Base-by-base conservation (phyloP, 2,797 vertebrate genomes). In the Hirundo rustica region DNA sequence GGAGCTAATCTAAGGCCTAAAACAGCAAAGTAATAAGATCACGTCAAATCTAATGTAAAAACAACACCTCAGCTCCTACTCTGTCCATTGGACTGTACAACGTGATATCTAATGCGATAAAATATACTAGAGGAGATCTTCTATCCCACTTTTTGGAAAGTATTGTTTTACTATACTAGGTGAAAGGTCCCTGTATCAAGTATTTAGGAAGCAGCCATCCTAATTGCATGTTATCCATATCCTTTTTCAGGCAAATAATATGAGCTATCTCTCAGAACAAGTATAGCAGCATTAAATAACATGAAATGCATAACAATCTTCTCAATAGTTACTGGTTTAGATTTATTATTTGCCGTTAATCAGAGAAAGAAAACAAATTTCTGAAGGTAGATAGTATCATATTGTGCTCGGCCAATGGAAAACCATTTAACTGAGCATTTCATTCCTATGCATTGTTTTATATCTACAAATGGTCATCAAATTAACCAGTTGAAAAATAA, bases 21-120 rank as follows among this genome's bases (percentile, higher is more conserved):
- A 75, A 19, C 4, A 29, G 11, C n/a, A 45, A 71, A 72, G 27
- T 7, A 78, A 65, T 21, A 44, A 40, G 1, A 2, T 25, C 25
- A 72, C 0, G 1, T 18, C 30, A 86, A 71, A 94, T 54, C 36
- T 62, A 53, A 66, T 3, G 15, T 26, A 30, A 36, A 79, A 83
- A 47, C 16, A 15, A 16, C 4, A 11, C 10, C 73, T 55, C 30
- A 58, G 14, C 15, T 87, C 61, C 38, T 61, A 6, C 19, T 53
- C 62, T 75, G 38, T 40, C 34, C 55, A 21, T 19, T 42, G 26
- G 26, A 67, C 40, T 38, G 34, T 2, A 61, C 22, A 75, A 73
- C 13, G 15, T 26, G 16, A 65, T 13, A 29, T 26, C 23, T 30
- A 70, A 40, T 3, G 2, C 0, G 1, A 65, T 64, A 5, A 12